A percentile compares a stretch with the other conserved stretches of the same genome.
phyloP scores from a whole-genome alignment of 2,888 invertebrate genomes.

The Dioctria linearis region DNA sequence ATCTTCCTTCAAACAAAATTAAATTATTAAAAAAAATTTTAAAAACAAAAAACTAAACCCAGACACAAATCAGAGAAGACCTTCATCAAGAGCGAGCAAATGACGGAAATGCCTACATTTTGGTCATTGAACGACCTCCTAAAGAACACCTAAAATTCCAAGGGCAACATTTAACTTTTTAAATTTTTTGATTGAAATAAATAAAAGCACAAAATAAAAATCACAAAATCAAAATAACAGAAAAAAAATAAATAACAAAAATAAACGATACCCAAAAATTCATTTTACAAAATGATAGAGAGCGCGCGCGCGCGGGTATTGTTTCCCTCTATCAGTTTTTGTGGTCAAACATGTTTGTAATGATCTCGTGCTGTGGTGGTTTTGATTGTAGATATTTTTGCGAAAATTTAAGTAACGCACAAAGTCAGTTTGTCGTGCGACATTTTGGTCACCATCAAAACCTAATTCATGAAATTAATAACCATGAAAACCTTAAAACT shows the following conservation, averaged over 20 bases:
- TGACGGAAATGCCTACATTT: slow-evolving; percentile 46
- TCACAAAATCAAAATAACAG: background rate
- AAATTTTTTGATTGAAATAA: background rate
- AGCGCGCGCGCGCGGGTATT: background rate
- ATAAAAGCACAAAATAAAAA: slow-evolving; percentile 10
- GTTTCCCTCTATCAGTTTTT: slow-evolving; percentile 3
- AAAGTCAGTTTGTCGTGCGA: background rate
- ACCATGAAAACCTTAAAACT: background rate
- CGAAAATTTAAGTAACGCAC: background rate
- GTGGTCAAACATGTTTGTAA: background rate
- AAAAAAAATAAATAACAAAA: background rate
- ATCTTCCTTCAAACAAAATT: slow-evolving; percentile 8
- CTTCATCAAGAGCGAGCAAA: slow-evolving; percentile 42
- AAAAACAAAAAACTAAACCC: background rate
- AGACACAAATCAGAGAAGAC: slow-evolving; percentile 4
- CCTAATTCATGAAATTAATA: background rate
- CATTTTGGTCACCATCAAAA: background rate
- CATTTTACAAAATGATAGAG: no score
- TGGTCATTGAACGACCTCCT: slow-evolving; percentile 51
- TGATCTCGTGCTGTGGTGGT: slow-evolving; percentile 1
- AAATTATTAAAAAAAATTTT: no score
- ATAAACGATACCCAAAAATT: background rate
- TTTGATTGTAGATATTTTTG: background rate
- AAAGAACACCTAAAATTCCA: slow-evolving; percentile 15
- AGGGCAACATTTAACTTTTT: slow-evolving; percentile 27